phyloP scores from a whole-genome alignment of 1,140 invertebrate species.

The Metaphire vulgaris region DNA sequence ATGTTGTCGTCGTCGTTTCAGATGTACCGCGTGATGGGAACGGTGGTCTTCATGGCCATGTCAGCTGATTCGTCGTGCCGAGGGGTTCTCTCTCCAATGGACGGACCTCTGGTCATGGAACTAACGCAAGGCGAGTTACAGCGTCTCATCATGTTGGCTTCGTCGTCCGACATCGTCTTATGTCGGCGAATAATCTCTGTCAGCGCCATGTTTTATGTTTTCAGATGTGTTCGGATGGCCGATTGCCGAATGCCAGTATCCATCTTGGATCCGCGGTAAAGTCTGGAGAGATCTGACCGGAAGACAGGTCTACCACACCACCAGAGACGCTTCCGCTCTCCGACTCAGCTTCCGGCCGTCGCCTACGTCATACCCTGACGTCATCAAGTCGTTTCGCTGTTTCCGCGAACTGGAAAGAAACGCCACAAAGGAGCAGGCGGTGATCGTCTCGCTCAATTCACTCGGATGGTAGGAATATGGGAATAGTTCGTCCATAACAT shows the following conservation, averaged over 20 bases:
- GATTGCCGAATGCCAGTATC: slow-evolving; percentile 10
- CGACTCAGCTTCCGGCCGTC: neutral
- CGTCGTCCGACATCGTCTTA: too few species aligned
- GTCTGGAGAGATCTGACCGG: slow-evolving; percentile 23
- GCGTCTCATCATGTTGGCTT: neutral
- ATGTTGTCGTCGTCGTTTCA: too few species aligned
- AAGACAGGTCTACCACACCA: slow-evolving; percentile 18
- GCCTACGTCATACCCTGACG: slow-evolving; percentile 6
- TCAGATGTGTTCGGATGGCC: slow-evolving; percentile 28
- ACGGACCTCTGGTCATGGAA: neutral
- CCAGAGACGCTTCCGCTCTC: slow-evolving; percentile 1
- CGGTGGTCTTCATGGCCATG: neutral
- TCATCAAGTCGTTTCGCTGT: slow-evolving; percentile 18
- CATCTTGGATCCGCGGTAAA: slow-evolving; percentile 4
- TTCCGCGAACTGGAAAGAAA: slow-evolving; percentile 1
- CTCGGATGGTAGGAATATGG: slow-evolving; percentile 19
- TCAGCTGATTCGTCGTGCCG: neutral
- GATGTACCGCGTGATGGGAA: neutral
- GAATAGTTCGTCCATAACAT: too few species aligned
- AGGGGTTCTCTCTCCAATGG: neutral
- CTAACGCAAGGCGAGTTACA: neutral
- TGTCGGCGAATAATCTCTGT: too few species aligned
- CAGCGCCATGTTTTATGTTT: too few species aligned
- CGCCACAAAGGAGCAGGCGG: slow-evolving; percentile 10
- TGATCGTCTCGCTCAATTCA: slow-evolving; percentile 4